Evolutionary conservation across 2,113 vertebrate genomes (phyloP).

Genomic region (Epinephelus moara): DNA sequence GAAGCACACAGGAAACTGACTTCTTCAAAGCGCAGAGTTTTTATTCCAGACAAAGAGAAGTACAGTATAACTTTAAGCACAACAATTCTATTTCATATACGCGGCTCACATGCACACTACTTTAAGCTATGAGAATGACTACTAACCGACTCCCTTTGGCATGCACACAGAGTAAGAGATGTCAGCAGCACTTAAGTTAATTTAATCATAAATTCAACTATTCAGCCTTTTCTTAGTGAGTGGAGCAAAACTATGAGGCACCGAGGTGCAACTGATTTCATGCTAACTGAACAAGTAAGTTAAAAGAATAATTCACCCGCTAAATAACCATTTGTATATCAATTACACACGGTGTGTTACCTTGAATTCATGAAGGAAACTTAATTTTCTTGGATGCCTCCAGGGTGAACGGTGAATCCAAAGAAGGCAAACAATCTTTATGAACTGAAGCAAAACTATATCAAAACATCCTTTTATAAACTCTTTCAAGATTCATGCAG

Average conservation of each 20-base stretch:
- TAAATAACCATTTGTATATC: no score
- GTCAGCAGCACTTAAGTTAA: constrained; percentile 22
- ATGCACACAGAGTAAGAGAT: constrained; percentile 61
- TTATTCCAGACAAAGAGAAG: constrained; percentile 82
- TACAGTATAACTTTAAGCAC: constrained; percentile 68
- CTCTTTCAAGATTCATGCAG: no score
- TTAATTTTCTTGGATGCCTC: no score
- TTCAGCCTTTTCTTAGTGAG: constrained; percentile 19
- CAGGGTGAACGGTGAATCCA: no score
- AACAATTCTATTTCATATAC: constrained; percentile 39
- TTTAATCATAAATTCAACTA: not conserved
- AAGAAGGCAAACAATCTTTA: no score
- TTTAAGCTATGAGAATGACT: not conserved
- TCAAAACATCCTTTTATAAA: no score
- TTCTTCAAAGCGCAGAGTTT: constrained; percentile 83
- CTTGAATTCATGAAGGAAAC: no score
- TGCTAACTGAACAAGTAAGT: constrained; percentile 62
- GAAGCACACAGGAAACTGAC: constrained; percentile 76
- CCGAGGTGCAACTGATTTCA: constrained; percentile 56
- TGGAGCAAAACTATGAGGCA: constrained; percentile 31
- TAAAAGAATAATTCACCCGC: no score
- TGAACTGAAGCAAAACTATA: no score
- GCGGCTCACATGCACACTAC: constrained; percentile 69
- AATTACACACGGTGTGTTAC: no score
- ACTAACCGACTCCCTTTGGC: constrained; percentile 39